These are phyloP conservation scores for Plumapathes pennacea DNA, from an alignment of 92 coral and sea anemone species.

Conservation along the genomic window DNA sequence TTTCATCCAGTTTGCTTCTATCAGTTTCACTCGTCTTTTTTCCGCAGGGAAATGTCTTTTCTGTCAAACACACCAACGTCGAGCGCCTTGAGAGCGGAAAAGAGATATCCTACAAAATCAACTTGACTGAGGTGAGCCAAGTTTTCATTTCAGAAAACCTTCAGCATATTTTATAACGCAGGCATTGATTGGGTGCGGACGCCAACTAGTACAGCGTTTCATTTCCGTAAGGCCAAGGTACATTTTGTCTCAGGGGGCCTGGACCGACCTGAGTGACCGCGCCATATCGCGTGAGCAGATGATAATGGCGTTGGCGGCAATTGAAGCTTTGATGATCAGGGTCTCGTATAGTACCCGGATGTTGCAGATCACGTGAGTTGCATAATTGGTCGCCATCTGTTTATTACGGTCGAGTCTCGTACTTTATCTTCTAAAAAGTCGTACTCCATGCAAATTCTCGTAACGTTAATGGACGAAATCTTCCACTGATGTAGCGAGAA, in stretches of 20 bases:
- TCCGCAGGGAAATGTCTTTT: constrained; percentile 1
- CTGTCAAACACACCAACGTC: background rate
- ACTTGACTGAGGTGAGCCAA: constrained; percentile 3
- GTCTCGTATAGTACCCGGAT: constrained; percentile 52
- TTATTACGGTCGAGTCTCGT: background rate
- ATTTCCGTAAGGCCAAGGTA: too few relatives aligned
- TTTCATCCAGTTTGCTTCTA: too few relatives aligned
- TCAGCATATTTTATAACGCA: too few relatives aligned
- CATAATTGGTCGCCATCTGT: background rate
- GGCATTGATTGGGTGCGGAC: too few relatives aligned
- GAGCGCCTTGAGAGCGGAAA: background rate
- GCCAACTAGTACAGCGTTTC: too few relatives aligned
- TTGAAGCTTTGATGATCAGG: constrained; percentile 66
- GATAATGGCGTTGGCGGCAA: constrained; percentile 56
- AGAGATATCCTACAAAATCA: background rate
- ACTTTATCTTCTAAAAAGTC: too few relatives aligned
- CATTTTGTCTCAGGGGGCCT: constrained; percentile 30
- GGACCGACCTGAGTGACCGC: constrained; percentile 45
- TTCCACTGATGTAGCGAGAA: too few relatives aligned
- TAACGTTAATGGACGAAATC: too few relatives aligned
- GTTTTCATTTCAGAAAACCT: too few relatives aligned
- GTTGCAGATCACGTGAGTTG: constrained; percentile 59
- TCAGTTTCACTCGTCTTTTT: too few relatives aligned
- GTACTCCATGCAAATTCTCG: too few relatives aligned
- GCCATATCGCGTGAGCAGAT: constrained; percentile 68